Conservation (phyloP, 2,888 invertebrate species). For the Cosmia pyralina region DNA sequence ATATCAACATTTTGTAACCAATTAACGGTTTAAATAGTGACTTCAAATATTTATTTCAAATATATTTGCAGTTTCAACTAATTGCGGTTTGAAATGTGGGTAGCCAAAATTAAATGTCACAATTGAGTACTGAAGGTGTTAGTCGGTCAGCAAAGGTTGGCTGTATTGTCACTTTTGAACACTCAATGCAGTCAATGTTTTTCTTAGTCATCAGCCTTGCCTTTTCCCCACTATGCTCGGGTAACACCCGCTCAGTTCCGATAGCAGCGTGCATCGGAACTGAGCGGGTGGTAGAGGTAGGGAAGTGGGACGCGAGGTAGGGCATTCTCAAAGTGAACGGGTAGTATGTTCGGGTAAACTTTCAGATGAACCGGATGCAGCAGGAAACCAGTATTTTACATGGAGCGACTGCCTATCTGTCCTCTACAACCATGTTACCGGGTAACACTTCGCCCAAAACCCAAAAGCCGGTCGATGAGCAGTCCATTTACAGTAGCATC, state of each 20-base stretch:
- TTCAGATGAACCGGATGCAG: neutral
- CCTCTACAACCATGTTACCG: neutral
- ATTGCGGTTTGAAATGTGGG: conserved; percentile 30
- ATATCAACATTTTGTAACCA: conserved; percentile 31
- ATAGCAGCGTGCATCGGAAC: too few species aligned
- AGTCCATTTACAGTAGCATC: neutral
- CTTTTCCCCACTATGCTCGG: neutral
- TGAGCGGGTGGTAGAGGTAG: too few species aligned
- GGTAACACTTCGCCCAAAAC: neutral
- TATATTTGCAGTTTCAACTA: conserved; percentile 15
- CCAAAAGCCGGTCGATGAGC: neutral
- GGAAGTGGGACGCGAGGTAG: too few species aligned
- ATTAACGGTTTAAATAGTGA: conserved; percentile 19
- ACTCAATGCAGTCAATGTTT: neutral
- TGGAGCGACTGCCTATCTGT: neutral
- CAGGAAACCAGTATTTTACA: neutral
- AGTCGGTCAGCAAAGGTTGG: neutral
- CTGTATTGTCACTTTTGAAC: neutral
- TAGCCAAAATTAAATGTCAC: conserved; percentile 3
- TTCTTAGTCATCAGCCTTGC: too few species aligned
- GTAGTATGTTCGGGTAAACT: neutral
- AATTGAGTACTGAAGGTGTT: neutral
- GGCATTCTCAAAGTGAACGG: too few species aligned
- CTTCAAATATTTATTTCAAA: conserved; percentile 24
- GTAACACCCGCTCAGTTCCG: too few species aligned